phyloP scores from a whole-genome alignment of 2,113 vertebrate genomes.

The Recurvirostra avosetta region DNA sequence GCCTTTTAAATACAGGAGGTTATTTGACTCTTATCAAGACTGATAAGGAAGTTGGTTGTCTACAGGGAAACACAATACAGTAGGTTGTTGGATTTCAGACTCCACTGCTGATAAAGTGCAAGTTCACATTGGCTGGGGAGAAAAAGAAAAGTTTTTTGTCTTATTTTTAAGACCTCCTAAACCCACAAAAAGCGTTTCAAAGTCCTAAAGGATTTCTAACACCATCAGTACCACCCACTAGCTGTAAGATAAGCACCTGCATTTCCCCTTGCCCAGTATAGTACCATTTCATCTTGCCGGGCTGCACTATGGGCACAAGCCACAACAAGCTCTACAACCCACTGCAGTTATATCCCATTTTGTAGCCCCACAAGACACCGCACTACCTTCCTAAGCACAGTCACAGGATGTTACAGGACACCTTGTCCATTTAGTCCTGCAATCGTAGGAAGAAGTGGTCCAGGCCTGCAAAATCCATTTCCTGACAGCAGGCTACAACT shows the following conservation, averaged over 20 bases:
- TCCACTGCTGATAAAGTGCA: neutral
- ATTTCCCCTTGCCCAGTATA: neutral
- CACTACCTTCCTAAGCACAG: neutral
- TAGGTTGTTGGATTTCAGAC: neutral
- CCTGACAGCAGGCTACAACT: neutral
- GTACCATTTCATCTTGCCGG: neutral
- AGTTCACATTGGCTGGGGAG: neutral
- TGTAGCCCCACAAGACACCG: neutral
- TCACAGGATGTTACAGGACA: neutral
- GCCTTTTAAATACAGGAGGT: constrained; percentile 1
- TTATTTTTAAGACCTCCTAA: neutral
- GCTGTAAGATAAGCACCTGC: neutral
- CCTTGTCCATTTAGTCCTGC: neutral
- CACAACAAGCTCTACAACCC: neutral
- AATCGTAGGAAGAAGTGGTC: neutral
- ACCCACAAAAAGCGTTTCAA: neutral
- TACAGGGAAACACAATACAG: neutral
- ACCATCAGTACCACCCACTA: neutral
- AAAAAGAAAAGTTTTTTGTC: neutral
- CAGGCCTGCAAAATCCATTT: neutral
- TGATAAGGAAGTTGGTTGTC: constrained; percentile 6
- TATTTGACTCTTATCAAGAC: constrained; percentile 8
- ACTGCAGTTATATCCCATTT: neutral
- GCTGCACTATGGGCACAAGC: neutral
- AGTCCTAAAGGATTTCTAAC: neutral